These are phyloP conservation scores for Idaea aversata DNA, from an alignment of 2,888 invertebrate genomes.

Conservation along the genomic window DNA sequence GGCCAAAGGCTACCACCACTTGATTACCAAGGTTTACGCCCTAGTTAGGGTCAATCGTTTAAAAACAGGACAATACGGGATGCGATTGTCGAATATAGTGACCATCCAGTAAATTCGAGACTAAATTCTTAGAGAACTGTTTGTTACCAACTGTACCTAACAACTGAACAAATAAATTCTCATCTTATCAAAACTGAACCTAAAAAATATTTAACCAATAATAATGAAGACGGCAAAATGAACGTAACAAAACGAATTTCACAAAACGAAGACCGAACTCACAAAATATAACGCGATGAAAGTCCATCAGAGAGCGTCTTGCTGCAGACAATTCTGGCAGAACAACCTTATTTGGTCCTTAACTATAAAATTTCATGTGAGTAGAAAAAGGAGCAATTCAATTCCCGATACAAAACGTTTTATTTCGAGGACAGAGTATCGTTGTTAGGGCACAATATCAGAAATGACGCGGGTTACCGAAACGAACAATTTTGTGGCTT, in stretches of 20 bases:
- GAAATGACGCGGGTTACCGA: slow-evolving; percentile 56
- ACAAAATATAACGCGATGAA: slow-evolving; percentile 9
- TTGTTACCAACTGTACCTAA: too few relatives aligned
- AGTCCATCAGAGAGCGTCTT: slow-evolving; percentile 17
- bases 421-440: slow-evolving; percentile 55
- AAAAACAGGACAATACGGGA: too few relatives aligned
- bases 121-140: too few relatives aligned
- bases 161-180: too few relatives aligned
- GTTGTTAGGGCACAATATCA: slow-evolving; percentile 54
- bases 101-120: too few relatives aligned
- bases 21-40: too few relatives aligned
- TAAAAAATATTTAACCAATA: not conserved
- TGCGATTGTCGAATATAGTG: too few relatives aligned
- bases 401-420: slow-evolving; percentile 71
- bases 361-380: slow-evolving; percentile 34
- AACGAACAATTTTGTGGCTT: slow-evolving; percentile 40
- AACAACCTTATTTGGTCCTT: slow-evolving; percentile 20
- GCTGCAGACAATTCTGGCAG: slow-evolving; percentile 12
- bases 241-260: slow-evolving; percentile 14
- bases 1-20: too few relatives aligned
- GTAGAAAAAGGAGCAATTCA: slow-evolving; percentile 53
- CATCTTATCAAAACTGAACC: not conserved
- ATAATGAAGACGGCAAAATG: slow-evolving; percentile 16
- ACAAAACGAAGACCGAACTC: slow-evolving; percentile 1
- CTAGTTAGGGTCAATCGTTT: too few relatives aligned